Evolutionary conservation across 2,797 vertebrate species (phyloP).

Genomic region (Chloroceryle inda): DNA sequence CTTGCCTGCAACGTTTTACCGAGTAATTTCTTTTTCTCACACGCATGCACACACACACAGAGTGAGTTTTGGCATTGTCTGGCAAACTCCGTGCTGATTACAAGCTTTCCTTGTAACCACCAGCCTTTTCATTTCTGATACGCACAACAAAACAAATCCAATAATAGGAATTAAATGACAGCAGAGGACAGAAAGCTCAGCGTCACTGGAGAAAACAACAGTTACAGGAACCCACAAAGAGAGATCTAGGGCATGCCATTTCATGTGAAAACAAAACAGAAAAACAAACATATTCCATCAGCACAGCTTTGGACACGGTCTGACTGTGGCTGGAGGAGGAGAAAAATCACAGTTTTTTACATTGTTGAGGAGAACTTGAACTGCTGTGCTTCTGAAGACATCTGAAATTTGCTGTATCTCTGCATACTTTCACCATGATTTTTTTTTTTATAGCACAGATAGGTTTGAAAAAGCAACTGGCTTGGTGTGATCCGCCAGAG

Average conservation of each 20-base stretch:
- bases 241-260: constrained; percentile 67
- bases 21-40: constrained; percentile 52
- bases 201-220: constrained; percentile 70
- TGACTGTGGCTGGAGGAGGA: constrained; percentile 37
- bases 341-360: constrained; percentile 59
- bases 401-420: neutral
- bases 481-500: neutral
- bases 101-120: constrained; percentile 76
- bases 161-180: constrained; percentile 81
- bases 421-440: neutral
- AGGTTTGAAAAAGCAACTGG: neutral
- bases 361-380: neutral
- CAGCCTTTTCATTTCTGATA: constrained; percentile 80
- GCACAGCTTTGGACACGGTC: constrained; percentile 1
- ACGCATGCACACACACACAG: neutral
- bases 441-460: neutral
- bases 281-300: constrained; percentile 49
- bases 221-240: constrained; percentile 75
- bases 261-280: constrained; percentile 68
- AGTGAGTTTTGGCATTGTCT: constrained; percentile 72
- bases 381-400: neutral
- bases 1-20: constrained; percentile 25
- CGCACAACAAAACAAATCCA: constrained; percentile 77
- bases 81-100: constrained; percentile 76
- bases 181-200: constrained; percentile 70